Evolutionary conservation across 1,140 invertebrate species (phyloP), one percentile per base, ranked within the genome.

Genomic region (Brachionus rubens): DNA sequence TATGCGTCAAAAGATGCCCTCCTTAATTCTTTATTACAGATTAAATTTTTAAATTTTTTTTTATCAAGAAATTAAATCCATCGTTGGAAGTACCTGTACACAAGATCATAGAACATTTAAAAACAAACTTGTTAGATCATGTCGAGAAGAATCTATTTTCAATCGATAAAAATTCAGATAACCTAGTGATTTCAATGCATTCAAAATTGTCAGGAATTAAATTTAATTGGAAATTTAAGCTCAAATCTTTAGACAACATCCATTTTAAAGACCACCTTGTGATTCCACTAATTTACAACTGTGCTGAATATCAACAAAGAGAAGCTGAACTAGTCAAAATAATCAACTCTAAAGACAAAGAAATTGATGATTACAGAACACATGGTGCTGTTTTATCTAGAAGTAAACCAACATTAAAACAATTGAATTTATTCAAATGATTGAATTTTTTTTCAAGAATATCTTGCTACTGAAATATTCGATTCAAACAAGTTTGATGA

Each of bases 331-430:
- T 82, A 10, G 30, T 79, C 24, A 80, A 79, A 70, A 59, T 82
- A 7, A 75, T 82, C 16, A 48, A 77, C 6, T 67, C 76, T 14
- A 82, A 82, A 77, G 82, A 82, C 67, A 81, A 80, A 68, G 78
- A 82, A 78, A 80, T 82, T 52, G 80, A 81, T 7, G 81, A 82
- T 70, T 82, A 81, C 65, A 81, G 80, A 76, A 62, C 78, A 19
- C 82, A 82, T 46, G 81, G 81, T 19, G 79, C 75, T 2, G 78
- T 76, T 52, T 56, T 78, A 12, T 79, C 79, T 0, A 78, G 81
- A 78, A 82, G 81, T 82, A 79, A 78, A 78, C 76, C 16, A 12
- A 26, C 9, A 10, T 26, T 24, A 26, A 56, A 56, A 56, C 2
- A 26, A 46, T 30, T 67, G n/a, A 24, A 9, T 70, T 70, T 70